Percentiles rank a stretch among this genome's conserved stretches.
These are phyloP conservation scores for Gryllus bimaculatus DNA, from an alignment of 1,140 invertebrate genomes.

Conservation along the genomic window DNA sequence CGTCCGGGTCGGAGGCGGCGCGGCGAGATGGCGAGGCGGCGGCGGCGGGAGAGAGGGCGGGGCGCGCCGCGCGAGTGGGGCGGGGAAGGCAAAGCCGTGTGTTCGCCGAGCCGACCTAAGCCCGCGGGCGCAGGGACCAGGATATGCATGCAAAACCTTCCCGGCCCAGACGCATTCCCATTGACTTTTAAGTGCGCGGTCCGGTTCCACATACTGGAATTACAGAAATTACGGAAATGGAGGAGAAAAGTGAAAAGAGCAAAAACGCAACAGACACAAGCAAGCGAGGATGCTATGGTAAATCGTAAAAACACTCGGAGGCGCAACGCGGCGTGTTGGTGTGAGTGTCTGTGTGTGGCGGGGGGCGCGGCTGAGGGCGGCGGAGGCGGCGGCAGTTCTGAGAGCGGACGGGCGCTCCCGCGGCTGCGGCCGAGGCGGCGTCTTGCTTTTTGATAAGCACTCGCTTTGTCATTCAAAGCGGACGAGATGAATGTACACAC, in stretches of 20 bases:
- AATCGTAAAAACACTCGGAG: background rate
- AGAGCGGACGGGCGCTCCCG: background rate
- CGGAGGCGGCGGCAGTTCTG: background rate
- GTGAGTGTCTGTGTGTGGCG: background rate
- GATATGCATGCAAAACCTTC: background rate
- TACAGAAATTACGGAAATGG: background rate
- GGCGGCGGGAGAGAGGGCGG: too few species aligned
- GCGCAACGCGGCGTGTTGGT: too few species aligned
- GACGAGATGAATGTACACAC: background rate
- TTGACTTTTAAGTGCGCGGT: background rate
- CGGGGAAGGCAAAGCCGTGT: background rate
- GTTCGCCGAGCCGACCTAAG: background rate
- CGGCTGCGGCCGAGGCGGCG: too few species aligned
- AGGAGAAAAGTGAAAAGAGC: constrained; percentile 4
- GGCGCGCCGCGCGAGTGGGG: too few species aligned
- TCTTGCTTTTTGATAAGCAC: background rate
- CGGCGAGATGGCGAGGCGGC: background rate
- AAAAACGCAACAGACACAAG: background rate
- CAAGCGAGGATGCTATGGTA: background rate
- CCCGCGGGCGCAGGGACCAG: background rate
- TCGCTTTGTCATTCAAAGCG: background rate
- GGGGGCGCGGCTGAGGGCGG: too few species aligned
- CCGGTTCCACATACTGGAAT: background rate
- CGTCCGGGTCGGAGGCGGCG: background rate
- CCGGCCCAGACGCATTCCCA: background rate